These are phyloP conservation scores for Micromesistius poutassou DNA, from an alignment of 2,797 vertebrate genomes.

Conservation along the genomic window DNA sequence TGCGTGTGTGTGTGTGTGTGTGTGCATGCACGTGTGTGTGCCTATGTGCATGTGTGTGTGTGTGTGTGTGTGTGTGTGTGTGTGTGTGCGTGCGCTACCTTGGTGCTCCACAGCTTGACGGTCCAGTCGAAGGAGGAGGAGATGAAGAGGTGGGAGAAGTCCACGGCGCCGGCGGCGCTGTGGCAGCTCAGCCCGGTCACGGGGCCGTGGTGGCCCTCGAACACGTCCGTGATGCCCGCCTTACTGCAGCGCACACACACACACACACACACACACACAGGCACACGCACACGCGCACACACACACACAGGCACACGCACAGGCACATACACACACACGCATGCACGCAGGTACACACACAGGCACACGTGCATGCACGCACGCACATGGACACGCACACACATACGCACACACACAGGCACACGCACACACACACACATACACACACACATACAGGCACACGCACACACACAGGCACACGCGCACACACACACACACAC, in stretches of 20 bases:
- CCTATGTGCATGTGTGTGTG: too few relatives aligned
- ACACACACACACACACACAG: too few relatives aligned
- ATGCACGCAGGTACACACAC: not conserved
- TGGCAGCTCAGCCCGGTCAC: slow-evolving; percentile 97
- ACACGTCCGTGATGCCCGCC: slow-evolving; percentile 98
- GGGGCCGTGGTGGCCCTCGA: slow-evolving; percentile 97
- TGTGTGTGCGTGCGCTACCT: slow-evolving; percentile 72
- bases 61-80: slow-evolving; percentile 11
- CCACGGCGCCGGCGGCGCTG: slow-evolving; percentile 89
- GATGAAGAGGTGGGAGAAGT: slow-evolving; percentile 98
- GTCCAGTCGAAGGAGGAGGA: slow-evolving; percentile 99
- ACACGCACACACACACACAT: too few relatives aligned
- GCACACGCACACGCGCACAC: not conserved
- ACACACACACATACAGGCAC: not conserved
- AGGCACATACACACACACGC: not conserved
- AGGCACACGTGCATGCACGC: too few relatives aligned
- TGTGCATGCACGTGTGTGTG: too few relatives aligned
- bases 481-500: too few relatives aligned
- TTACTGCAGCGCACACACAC: slow-evolving; percentile 77
- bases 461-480: not conserved
- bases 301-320: not conserved
- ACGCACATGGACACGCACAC: too few relatives aligned
- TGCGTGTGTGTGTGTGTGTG: not conserved
- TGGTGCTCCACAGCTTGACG: slow-evolving; percentile 98
- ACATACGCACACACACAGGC: not conserved